phyloP scores from a whole-genome alignment of 2,113 vertebrate species.

The Nothobranchius furzeri region DNA sequence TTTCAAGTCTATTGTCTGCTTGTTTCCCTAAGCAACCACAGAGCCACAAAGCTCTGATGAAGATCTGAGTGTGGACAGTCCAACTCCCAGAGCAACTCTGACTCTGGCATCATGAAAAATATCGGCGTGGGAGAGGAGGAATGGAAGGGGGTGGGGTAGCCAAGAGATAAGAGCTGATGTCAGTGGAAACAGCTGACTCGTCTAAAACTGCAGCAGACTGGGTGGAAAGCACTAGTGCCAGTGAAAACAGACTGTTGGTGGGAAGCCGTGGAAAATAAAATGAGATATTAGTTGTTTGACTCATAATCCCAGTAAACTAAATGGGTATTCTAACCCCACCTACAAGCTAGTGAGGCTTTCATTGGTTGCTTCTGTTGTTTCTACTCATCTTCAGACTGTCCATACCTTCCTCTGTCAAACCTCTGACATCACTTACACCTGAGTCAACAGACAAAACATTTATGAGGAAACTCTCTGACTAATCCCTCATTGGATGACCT shows the following conservation, averaged over 20 bases:
- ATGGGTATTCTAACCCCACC: conserved; percentile 26
- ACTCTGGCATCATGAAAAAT: conserved; percentile 54
- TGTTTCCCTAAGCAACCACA: conserved; percentile 62
- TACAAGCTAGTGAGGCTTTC: conserved; percentile 6
- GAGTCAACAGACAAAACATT: not conserved
- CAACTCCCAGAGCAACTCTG: conserved; percentile 29
- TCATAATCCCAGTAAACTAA: conserved; percentile 51
- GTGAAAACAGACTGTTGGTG: conserved; percentile 30
- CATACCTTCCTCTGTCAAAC: conserved; percentile 47
- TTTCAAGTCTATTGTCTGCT: conserved; percentile 56
- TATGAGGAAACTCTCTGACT: conserved; percentile 59
- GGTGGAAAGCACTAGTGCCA: conserved; percentile 33
- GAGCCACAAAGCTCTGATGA: conserved; percentile 15
- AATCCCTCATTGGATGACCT: conserved; percentile 53
- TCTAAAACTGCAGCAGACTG: conserved; percentile 43
- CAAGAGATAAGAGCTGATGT: conserved; percentile 53
- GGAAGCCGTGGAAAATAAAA: conserved; percentile 51
- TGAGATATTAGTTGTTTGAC: conserved; percentile 54
- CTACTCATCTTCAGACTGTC: conserved; percentile 37
- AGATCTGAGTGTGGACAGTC: conserved; percentile 14
- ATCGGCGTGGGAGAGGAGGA: conserved; percentile 61
- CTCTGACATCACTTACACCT: conserved; percentile 46
- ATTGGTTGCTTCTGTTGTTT: conserved; percentile 31
- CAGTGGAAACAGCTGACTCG: conserved; percentile 66
- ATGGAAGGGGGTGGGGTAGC: not conserved